Evolutionary conservation across 2,113 vertebrate genomes (phyloP), one percentile per base, ranked within the genome.

Genomic region (Alexandromys fortis): DNA sequence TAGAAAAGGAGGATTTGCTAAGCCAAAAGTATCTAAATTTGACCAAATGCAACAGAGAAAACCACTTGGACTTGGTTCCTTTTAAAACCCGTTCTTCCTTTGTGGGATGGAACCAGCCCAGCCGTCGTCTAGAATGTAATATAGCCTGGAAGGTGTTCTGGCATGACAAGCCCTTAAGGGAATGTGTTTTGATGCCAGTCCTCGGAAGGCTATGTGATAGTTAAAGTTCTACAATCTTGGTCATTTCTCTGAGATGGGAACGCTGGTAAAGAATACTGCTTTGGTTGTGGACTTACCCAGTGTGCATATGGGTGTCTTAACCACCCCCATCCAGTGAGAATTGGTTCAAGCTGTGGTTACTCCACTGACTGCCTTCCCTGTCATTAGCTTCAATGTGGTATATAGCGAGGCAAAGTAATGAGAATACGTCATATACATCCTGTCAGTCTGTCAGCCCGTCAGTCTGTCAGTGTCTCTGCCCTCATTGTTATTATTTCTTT

Each of bases 21-120:
- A 65, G 63, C 63, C 63, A 65, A 38, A 21, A 75, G 17, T 17
- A 42, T 89, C 96, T 97, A 96, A 96, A 92, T 86, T 77, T 93
- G 98, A 95, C 92, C 89, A 96, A 98, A 97, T 91, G 87, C 68
- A 70, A 33, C 4, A 28, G 76, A 35, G 61, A 96, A 93, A 91
- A 89, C 94, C 17, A 14, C 52, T 70, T 91, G 93, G 82, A 90
- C 49, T 95, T 77, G n/a, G 38, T 47, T 89, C 68, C 76, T 95
- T 65, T 90, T 94, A 73, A 92, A 96, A 96, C 47, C 90, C 77
- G 6, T 52, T 94, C 78, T 96, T 82, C 38, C 73, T 90, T 58
- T 58, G 55, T 58, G 55, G 55, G 5, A 58, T 58, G 55, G 19
- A 58, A 58, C 55, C 19, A 58, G 55, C 55, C 5, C 55, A 58